Evolutionary conservation across 64 coral and sea anemone species (phyloP).

Genomic region (Catalaphyllia jardinei): DNA sequence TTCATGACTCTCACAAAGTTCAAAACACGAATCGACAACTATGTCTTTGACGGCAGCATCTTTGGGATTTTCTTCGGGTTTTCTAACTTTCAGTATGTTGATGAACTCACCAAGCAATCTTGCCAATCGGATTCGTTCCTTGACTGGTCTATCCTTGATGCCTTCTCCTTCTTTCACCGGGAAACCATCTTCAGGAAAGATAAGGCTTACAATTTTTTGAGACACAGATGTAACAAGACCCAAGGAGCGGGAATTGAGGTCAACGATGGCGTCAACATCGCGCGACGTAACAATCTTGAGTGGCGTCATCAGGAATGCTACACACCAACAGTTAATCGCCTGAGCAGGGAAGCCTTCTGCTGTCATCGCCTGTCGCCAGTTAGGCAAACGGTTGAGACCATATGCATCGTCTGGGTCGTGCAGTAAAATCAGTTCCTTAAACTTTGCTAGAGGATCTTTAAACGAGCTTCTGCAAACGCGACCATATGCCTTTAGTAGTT

Average conservation of each 20-base stretch:
- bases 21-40: not conserved
- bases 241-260: conserved; percentile 16
- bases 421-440: not conserved
- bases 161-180: not conserved
- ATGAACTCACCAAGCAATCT: conserved; percentile 33
- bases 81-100: not conserved
- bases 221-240: not conserved
- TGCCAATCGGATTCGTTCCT: conserved; percentile 17
- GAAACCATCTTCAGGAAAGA: conserved; percentile 23
- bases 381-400: conserved; percentile 7
- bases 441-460: not conserved
- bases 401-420: not conserved
- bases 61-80: not conserved
- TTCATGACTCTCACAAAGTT: not conserved
- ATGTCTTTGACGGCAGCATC: not conserved
- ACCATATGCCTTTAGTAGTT: not conserved
- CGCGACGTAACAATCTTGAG: not conserved
- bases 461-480: not conserved
- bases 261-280: conserved; percentile 43
- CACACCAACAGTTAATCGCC: conserved; percentile 41
- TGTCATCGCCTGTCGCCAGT: conserved; percentile 34
- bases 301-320: not conserved
- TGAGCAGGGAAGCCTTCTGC: not conserved
- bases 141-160: not conserved
- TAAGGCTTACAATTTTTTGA: not conserved